A percentile compares a stretch with the other conserved stretches of the same genome.
phyloP scores from a whole-genome alignment of 2,797 vertebrate species.

The Myripristis murdjan region DNA sequence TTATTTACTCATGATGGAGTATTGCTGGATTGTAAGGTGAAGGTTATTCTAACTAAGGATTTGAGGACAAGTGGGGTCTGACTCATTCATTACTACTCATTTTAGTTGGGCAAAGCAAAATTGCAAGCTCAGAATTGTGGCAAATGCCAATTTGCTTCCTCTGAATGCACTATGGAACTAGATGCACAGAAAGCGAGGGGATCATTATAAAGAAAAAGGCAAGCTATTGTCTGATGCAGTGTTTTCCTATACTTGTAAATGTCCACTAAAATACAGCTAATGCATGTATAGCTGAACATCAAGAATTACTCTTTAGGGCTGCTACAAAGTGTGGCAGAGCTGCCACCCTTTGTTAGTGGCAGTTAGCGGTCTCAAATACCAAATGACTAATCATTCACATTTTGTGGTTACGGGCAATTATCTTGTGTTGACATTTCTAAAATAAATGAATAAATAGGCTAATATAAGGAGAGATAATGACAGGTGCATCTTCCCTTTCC shows the following conservation, averaged over 20 bases:
- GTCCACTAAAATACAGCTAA: slow-evolving; percentile 14
- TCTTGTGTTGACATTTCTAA: not conserved
- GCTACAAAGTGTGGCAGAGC: not conserved
- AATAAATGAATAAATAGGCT: too few species aligned
- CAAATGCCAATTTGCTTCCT: slow-evolving; percentile 2
- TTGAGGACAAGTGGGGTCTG: slow-evolving; percentile 43
- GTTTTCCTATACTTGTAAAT: not conserved
- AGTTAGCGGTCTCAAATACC: not conserved
- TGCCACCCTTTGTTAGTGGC: not conserved
- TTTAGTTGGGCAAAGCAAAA: slow-evolving; percentile 16
- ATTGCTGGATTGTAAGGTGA: slow-evolving; percentile 49
- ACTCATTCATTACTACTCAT: slow-evolving; percentile 38
- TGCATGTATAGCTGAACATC: not conserved
- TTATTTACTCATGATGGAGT: slow-evolving; percentile 59
- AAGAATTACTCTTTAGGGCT: too few species aligned
- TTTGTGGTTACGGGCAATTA: not conserved
- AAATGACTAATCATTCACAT: not conserved
- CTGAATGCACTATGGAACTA: slow-evolving; percentile 7
- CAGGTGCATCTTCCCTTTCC: too few species aligned
- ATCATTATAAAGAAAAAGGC: not conserved
- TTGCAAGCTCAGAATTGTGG: not conserved
- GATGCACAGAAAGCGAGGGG: not conserved
- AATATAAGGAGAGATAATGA: too few species aligned
- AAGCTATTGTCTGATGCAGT: slow-evolving; percentile 16
- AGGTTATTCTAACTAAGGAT: slow-evolving; percentile 56